Evolutionary conservation across 35 echinoderm and acorn worm genomes (phyloP).

Genomic region (Lytechinus pictus): DNA sequence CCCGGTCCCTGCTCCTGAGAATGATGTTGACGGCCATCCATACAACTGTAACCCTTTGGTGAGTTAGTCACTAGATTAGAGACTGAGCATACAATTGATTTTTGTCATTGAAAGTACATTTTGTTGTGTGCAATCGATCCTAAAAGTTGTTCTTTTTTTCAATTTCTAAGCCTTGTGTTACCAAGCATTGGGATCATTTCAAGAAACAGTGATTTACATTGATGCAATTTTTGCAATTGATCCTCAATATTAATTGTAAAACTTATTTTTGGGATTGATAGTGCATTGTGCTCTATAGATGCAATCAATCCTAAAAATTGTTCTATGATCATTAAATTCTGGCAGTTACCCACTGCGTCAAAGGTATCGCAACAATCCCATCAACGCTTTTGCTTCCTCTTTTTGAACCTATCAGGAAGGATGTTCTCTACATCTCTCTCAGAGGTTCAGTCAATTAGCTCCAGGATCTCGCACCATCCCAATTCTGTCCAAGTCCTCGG

Average conservation of each 20-base stretch:
- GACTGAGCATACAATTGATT: too few species aligned
- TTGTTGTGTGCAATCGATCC: too few species aligned
- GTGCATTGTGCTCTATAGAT: too few species aligned
- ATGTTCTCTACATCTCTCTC: slow-evolving; percentile 84
- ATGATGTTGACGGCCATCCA: slow-evolving; percentile 24
- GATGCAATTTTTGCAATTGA: too few species aligned
- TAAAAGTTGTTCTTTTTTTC: too few species aligned
- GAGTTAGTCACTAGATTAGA: background rate
- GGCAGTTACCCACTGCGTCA: background rate
- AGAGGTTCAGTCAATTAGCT: slow-evolving; percentile 71
- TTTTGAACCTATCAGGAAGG: background rate
- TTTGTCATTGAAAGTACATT: too few species aligned
- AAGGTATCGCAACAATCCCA: background rate
- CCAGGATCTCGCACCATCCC: slow-evolving; percentile 66
- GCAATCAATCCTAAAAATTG: background rate
- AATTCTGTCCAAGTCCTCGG: slow-evolving; percentile 87
- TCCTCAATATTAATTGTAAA: too few species aligned
- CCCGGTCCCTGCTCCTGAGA: slow-evolving; percentile 32
- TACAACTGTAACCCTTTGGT: background rate
- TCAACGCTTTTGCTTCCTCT: background rate
- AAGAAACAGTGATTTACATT: too few species aligned
- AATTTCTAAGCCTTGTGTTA: too few species aligned
- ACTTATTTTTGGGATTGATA: too few species aligned
- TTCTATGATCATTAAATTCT: background rate
- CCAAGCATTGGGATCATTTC: too few species aligned